Conservation (phyloP, 2,797 vertebrate species). For the Centroberyx gerrardi region DNA sequence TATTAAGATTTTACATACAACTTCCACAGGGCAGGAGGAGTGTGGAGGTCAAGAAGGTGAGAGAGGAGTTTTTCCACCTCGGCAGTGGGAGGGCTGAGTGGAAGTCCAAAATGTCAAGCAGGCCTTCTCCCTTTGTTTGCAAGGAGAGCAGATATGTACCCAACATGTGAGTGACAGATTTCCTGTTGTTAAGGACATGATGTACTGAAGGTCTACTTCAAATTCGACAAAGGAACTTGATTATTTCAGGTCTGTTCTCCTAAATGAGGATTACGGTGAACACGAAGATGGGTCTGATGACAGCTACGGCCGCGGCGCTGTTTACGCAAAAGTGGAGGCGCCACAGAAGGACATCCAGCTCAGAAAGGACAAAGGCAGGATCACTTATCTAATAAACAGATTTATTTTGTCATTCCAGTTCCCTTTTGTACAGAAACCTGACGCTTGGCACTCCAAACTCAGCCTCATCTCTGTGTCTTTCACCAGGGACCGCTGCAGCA, state of each 20-base stretch:
- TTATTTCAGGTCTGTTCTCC: slow-evolving; percentile 4
- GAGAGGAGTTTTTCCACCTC: slow-evolving; percentile 5
- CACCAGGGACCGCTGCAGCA: slow-evolving; percentile 34
- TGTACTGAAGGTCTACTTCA: neutral
- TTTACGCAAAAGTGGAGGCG: slow-evolving; percentile 22
- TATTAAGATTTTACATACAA: no score
- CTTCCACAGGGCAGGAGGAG: slow-evolving; percentile 14
- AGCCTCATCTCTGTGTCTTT: slow-evolving; percentile 24
- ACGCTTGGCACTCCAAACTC: slow-evolving; percentile 18
- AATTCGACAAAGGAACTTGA: neutral
- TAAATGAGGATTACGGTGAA: slow-evolving; percentile 1
- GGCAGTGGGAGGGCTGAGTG: neutral
- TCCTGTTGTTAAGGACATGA: neutral
- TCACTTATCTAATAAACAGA: slow-evolving; percentile 35
- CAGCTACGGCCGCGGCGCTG: neutral
- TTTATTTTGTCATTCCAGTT: slow-evolving; percentile 37
- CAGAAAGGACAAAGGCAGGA: slow-evolving; percentile 29
- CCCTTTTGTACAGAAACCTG: slow-evolving; percentile 4
- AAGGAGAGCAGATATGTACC: neutral
- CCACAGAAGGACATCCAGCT: slow-evolving; percentile 23
- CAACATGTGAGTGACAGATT: neutral
- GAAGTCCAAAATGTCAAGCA: neutral
- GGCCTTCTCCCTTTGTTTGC: neutral
- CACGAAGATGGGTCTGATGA: neutral
- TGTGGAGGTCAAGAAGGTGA: slow-evolving; percentile 12